These are phyloP conservation scores for Semaprochilodus insignis DNA, from an alignment of 2,797 vertebrate species.

Conservation along the genomic window DNA sequence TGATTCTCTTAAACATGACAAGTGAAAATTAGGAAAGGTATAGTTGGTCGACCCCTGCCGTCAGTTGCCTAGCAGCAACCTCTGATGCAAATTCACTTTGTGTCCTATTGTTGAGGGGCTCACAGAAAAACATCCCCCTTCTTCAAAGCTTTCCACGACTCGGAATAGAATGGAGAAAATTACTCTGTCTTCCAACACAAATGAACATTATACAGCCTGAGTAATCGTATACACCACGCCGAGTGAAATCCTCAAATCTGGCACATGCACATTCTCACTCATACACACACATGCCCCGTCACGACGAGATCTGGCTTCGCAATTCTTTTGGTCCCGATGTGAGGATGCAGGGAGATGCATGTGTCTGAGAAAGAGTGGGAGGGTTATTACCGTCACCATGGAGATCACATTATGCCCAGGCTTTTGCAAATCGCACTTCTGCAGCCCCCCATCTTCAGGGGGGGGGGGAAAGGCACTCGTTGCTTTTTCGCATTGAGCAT, in stretches of 20 bases:
- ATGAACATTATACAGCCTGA: constrained; percentile 23
- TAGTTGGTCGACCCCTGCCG: constrained; percentile 26
- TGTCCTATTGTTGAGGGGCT: constrained; percentile 47
- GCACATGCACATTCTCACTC: neutral
- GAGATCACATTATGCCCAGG: constrained; percentile 33
- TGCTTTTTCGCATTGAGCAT: neutral
- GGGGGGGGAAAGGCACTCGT: neutral
- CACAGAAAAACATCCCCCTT: constrained; percentile 13
- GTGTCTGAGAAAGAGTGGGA: constrained; percentile 27
- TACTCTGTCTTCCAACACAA: constrained; percentile 42
- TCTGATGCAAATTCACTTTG: constrained; percentile 55
- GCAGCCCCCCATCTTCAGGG: neutral
- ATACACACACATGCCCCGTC: neutral
- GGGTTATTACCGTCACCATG: constrained; percentile 47
- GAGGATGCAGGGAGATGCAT: constrained; percentile 11
- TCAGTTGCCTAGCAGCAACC: constrained; percentile 57
- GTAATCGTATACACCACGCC: constrained; percentile 1
- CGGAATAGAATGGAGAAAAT: constrained; percentile 45
- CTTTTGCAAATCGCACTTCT: constrained; percentile 34
- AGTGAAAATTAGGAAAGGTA: constrained; percentile 48
- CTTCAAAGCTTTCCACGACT: constrained; percentile 47
- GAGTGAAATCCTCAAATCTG: neutral
- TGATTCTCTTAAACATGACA: constrained; percentile 48
- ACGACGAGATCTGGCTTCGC: neutral
- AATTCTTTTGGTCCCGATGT: constrained; percentile 6